phyloP scores from a whole-genome alignment of 2,797 vertebrate genomes.

The Lacerta viridis region DNA sequence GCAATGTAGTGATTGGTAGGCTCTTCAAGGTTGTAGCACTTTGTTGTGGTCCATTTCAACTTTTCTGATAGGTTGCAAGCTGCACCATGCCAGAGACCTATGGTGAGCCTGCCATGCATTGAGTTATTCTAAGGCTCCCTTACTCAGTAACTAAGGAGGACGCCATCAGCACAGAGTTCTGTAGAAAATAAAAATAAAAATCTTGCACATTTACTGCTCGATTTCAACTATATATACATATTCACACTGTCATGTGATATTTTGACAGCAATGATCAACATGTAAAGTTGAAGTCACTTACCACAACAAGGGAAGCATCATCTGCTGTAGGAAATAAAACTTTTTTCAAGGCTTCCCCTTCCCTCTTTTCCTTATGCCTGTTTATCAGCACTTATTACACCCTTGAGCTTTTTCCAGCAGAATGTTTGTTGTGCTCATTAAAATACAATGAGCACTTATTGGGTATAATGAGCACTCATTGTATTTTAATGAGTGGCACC shows the following conservation, averaged over 20 bases:
- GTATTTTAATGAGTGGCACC: conserved; percentile 66
- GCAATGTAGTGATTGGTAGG: not conserved
- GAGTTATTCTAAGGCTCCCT: not conserved
- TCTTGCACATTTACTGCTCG: not conserved
- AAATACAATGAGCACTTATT: conserved; percentile 69
- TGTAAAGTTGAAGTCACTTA: not conserved
- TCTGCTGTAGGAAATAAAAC: not conserved
- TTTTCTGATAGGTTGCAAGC: not conserved
- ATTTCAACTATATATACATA: not conserved
- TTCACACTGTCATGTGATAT: not conserved
- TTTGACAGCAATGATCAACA: not conserved
- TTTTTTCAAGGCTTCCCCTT: not conserved
- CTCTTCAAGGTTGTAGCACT: not conserved
- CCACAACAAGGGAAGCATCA: not conserved
- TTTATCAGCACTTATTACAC: conserved; percentile 23
- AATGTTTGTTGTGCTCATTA: conserved; percentile 55
- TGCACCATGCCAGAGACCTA: not conserved
- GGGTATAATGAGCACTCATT: conserved; percentile 58
- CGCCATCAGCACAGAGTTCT: not conserved
- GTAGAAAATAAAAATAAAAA: not conserved
- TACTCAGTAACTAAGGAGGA: not conserved
- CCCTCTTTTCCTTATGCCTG: not conserved
- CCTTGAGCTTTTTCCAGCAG: conserved; percentile 47
- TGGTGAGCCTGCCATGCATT: not conserved
- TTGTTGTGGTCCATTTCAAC: not conserved